Evolutionary conservation across 2,113 vertebrate species (phyloP).

Genomic region (Murina feae): DNA sequence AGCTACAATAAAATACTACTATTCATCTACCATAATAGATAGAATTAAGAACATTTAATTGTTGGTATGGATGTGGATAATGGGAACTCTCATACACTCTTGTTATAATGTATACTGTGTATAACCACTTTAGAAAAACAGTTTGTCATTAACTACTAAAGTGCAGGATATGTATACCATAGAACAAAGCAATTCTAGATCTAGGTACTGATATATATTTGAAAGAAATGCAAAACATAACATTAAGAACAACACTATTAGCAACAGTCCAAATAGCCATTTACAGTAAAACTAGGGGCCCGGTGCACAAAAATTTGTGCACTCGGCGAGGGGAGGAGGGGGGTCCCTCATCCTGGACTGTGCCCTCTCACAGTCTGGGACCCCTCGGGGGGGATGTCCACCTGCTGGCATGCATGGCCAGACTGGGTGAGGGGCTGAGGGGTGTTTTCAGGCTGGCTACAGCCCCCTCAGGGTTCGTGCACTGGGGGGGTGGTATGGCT

Average conservation of each 20-base stretch:
- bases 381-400: too few relatives aligned
- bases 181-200: conserved; percentile 37
- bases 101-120: conserved; percentile 9
- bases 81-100: not conserved
- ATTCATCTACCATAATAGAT: not conserved
- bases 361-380: too few relatives aligned
- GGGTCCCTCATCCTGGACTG: too few relatives aligned
- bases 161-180: not conserved
- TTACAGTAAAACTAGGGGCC: not conserved
- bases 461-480: too few relatives aligned
- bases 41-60: conserved; percentile 30
- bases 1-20: conserved; percentile 23
- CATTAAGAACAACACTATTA: not conserved
- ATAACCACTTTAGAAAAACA: conserved; percentile 32
- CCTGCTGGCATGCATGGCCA: too few relatives aligned
- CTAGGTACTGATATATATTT: not conserved
- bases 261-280: not conserved
- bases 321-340: too few relatives aligned
- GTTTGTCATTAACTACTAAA: not conserved
- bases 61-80: not conserved
- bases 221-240: not conserved
- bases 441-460: too few relatives aligned
- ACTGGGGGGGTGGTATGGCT: too few relatives aligned
- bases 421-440: too few relatives aligned
- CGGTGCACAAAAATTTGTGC: too few relatives aligned